Evolutionary conservation across 1,140 invertebrate genomes (phyloP).

Genomic region (Protaetia brevitarsis): DNA sequence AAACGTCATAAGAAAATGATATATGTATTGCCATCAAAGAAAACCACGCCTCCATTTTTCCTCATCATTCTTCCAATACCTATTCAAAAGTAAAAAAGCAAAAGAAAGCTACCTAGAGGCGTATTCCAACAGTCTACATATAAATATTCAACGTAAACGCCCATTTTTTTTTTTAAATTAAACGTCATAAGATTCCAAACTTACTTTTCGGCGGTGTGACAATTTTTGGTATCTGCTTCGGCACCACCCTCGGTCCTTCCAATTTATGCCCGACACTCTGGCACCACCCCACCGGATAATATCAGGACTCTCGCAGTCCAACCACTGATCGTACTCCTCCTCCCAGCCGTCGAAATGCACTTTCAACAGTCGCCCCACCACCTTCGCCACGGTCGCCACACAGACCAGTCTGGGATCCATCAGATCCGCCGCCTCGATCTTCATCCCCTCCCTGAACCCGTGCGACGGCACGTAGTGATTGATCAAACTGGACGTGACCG

Average conservation of each 20-base stretch:
- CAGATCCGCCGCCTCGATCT: slow-evolving; percentile 91
- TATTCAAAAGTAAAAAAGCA: too few species aligned
- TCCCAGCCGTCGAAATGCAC: slow-evolving; percentile 97
- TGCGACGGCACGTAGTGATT: slow-evolving; percentile 76
- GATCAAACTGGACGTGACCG: slow-evolving; percentile 76
- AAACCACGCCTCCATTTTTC: too few species aligned
- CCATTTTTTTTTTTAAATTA: not conserved
- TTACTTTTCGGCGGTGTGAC: slow-evolving; percentile 53
- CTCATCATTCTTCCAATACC: too few species aligned
- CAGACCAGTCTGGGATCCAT: slow-evolving; percentile 96
- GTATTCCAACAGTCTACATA: not conserved
- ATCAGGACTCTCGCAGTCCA: slow-evolving; percentile 92
- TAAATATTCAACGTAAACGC: not conserved
- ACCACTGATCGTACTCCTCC: slow-evolving; percentile 95
- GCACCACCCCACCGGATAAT: slow-evolving; percentile 98
- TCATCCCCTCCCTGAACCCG: slow-evolving; percentile 90
- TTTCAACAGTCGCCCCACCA: slow-evolving; percentile 83
- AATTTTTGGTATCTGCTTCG: slow-evolving; percentile 40
- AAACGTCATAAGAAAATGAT: too few species aligned
- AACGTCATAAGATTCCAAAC: not conserved
- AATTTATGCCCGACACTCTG: slow-evolving; percentile 87
- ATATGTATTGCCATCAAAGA: too few species aligned
- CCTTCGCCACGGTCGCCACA: slow-evolving; percentile 84
- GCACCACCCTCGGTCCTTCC: slow-evolving; percentile 71
- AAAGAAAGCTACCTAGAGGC: too few species aligned